Percentiles rank a stretch among this genome's conserved stretches.
Conservation (phyloP, 1,140 invertebrate genomes). For the Heliconius hewitsoni region DNA sequence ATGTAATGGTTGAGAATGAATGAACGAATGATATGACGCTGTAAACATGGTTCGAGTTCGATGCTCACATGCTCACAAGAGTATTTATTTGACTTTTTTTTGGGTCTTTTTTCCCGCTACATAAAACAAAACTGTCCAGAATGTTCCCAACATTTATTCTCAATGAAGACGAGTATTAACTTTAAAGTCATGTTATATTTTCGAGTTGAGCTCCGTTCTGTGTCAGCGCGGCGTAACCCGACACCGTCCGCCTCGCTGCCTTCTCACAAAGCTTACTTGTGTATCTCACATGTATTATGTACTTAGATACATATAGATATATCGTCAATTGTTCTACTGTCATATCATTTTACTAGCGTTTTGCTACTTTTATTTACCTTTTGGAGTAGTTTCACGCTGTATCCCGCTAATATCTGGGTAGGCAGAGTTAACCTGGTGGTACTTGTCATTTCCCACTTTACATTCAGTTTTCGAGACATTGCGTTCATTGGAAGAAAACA, state of each 20-base stretch:
- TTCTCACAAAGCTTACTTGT: background rate
- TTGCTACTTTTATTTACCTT: background rate
- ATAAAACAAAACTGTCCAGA: background rate
- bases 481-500: too few relatives aligned
- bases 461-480: too few relatives aligned
- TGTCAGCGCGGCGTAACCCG: conserved; percentile 11
- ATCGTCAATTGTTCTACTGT: background rate
- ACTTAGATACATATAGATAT: background rate
- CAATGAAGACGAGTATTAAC: background rate
- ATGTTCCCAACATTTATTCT: background rate
- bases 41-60: too few relatives aligned
- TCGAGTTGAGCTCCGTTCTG: conserved; percentile 9
- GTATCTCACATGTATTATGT: background rate
- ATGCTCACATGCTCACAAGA: too few relatives aligned
- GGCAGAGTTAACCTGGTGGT: too few relatives aligned
- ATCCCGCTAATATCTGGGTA: too few relatives aligned
- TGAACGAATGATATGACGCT: too few relatives aligned
- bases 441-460: too few relatives aligned
- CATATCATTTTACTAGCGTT: background rate
- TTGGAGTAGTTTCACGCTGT: too few relatives aligned
- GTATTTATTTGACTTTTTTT: too few relatives aligned
- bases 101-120: too few relatives aligned
- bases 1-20: too few relatives aligned
- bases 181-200: conserved; percentile 22
- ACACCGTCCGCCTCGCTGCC: conserved; percentile 9